Percentiles rank a stretch among this genome's conserved stretches.
Conservation (phyloP, 2,113 vertebrate species). For the Tinamus guttatus region DNA sequence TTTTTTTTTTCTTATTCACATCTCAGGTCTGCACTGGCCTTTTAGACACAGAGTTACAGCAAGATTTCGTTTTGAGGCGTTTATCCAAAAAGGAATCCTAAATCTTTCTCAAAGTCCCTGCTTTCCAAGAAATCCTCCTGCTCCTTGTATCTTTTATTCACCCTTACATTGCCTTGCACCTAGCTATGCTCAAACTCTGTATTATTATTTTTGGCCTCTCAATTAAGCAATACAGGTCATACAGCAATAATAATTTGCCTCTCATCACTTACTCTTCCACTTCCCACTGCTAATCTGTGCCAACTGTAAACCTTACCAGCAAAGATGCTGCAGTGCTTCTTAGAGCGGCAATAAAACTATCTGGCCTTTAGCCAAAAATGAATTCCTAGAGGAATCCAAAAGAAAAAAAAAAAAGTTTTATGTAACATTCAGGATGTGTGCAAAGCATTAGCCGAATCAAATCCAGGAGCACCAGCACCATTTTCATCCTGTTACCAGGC, state of each 20-base stretch:
- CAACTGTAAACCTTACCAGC: neutral
- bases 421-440: neutral
- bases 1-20: neutral
- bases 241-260: constrained; percentile 4
- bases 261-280: constrained; percentile 8
- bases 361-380: constrained; percentile 27
- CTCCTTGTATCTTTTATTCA: neutral
- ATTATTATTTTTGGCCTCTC: neutral
- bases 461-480: neutral
- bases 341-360: neutral
- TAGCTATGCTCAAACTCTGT: neutral
- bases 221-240: neutral
- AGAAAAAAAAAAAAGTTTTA: neutral
- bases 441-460: constrained; percentile 10
- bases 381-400: neutral
- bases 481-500: neutral
- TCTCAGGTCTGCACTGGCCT: neutral
- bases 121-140: neutral
- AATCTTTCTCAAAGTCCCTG: constrained; percentile 5
- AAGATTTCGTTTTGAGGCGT: constrained; percentile 21
- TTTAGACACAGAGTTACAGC: neutral
- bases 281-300: constrained; percentile 25
- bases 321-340: neutral
- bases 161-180: neutral
- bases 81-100: constrained; percentile 27